phyloP scores from a whole-genome alignment of 1,140 invertebrate genomes.

The Formica selysi region DNA sequence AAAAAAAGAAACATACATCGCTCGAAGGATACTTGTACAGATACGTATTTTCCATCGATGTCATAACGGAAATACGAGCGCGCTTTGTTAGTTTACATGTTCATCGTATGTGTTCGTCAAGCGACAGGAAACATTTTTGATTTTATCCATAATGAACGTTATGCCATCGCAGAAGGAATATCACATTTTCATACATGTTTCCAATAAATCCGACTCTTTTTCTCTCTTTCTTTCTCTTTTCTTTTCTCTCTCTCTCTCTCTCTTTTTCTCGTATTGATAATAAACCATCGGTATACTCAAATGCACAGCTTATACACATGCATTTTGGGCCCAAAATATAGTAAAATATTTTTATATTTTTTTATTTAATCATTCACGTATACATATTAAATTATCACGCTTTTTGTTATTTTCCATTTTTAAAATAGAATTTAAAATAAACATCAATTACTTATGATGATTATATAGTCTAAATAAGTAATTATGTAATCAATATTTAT shows the following conservation, averaged over 20 bases:
- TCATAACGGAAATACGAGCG: slow-evolving; percentile 52
- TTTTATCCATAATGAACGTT: slow-evolving; percentile 58
- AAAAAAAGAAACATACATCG: slow-evolving; percentile 44
- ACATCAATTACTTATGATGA: slow-evolving; percentile 4
- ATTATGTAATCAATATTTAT: too few species aligned
- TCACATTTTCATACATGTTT: slow-evolving; percentile 37
- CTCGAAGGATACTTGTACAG: slow-evolving; percentile 47
- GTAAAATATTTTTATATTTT: slow-evolving; percentile 18
- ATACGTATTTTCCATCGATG: slow-evolving; percentile 42
- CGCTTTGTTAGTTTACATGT: slow-evolving; percentile 49
- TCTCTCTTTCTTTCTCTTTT: too few species aligned
- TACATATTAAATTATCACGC: slow-evolving; percentile 25
- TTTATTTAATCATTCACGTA: slow-evolving; percentile 5
- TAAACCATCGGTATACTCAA: slow-evolving; percentile 41
- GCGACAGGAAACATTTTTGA: slow-evolving; percentile 53
- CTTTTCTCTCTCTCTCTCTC: too few species aligned
- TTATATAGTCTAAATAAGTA: not conserved
- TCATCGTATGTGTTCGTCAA: slow-evolving; percentile 32
- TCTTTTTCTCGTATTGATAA: slow-evolving; percentile 14
- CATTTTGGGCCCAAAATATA: not conserved
- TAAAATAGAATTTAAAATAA: slow-evolving; percentile 14
- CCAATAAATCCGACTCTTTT: slow-evolving; percentile 36
- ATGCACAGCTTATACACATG: not conserved
- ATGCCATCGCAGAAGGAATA: slow-evolving; percentile 36
- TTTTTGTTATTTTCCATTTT: slow-evolving; percentile 18